Conservation (phyloP, 2,888 invertebrate species). For the Drosophila eohydei region DNA sequence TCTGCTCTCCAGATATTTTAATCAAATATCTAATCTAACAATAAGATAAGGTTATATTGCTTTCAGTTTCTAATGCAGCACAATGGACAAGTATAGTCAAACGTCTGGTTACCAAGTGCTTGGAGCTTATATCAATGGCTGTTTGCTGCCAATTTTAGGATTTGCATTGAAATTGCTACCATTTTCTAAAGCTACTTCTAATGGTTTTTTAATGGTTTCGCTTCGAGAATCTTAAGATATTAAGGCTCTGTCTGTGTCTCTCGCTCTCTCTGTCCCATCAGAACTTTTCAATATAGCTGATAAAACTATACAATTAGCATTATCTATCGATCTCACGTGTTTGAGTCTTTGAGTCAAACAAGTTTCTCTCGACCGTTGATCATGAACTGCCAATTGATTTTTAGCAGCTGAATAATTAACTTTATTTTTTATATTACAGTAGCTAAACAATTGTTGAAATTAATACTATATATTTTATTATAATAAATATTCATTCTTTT, state of each 20-base stretch:
- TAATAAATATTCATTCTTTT: too few species aligned
- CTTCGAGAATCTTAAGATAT: neutral
- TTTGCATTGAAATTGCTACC: neutral
- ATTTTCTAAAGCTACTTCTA: neutral
- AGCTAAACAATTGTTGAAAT: neutral
- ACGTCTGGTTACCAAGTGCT: too few species aligned
- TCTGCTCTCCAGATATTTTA: neutral
- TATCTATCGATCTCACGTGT: slow-evolving; percentile 20
- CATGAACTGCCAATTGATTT: slow-evolving; percentile 27
- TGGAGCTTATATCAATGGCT: too few species aligned
- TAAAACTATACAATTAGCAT: slow-evolving; percentile 25
- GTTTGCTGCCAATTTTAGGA: too few species aligned
- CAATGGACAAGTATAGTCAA: too few species aligned
- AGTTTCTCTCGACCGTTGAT: slow-evolving; percentile 26
- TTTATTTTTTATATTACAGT: slow-evolving; percentile 3
- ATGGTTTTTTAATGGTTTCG: neutral
- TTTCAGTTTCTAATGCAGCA: too few species aligned
- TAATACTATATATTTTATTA: too few species aligned
- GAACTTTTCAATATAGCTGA: slow-evolving; percentile 5
- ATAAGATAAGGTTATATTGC: neutral
- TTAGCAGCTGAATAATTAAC: slow-evolving; percentile 33
- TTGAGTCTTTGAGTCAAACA: slow-evolving; percentile 14
- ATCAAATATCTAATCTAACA: neutral
- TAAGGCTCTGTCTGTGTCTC: neutral
- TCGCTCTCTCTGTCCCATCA: slow-evolving; percentile 3